Percentiles rank a stretch among this genome's conserved stretches.
Evolutionary conservation across 2,113 vertebrate species (phyloP).

Genomic region (Burhinus bistriatus): DNA sequence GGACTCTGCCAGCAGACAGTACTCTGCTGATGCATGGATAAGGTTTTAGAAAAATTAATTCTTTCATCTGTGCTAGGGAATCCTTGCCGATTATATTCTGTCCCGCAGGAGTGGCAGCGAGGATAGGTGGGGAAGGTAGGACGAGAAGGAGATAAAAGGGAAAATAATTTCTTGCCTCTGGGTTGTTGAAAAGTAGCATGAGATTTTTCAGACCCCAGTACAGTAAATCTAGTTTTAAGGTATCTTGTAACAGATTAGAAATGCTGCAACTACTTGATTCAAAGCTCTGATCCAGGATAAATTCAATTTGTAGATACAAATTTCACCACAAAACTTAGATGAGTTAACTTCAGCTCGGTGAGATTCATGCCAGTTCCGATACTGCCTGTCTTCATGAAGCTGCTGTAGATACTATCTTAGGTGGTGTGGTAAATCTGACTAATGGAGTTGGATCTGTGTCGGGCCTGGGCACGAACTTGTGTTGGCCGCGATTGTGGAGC

Average conservation of each 20-base stretch:
- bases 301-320: not conserved
- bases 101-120: not conserved
- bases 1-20: not conserved
- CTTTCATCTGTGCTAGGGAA: not conserved
- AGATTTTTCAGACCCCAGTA: not conserved
- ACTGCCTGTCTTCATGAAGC: not conserved
- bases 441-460: not conserved
- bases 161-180: not conserved
- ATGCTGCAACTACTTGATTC: not conserved
- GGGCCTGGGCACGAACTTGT: not conserved
- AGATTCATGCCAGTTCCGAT: not conserved
- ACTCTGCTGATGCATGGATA: not conserved
- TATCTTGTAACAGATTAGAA: not conserved
- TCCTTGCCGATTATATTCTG: not conserved
- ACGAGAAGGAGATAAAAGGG: not conserved
- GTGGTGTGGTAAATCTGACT: not conserved
- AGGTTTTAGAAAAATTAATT: not conserved
- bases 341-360: not conserved
- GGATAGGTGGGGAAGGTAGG: not conserved
- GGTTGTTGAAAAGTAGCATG: not conserved
- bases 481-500: not conserved
- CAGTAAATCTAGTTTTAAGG: not conserved
- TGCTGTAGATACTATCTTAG: accelerated
- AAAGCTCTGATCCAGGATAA: not conserved
- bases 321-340: not conserved